These are phyloP conservation scores for Halichoerus grypus DNA, from an alignment of 2,113 vertebrate genomes.

Conservation along the genomic window DNA sequence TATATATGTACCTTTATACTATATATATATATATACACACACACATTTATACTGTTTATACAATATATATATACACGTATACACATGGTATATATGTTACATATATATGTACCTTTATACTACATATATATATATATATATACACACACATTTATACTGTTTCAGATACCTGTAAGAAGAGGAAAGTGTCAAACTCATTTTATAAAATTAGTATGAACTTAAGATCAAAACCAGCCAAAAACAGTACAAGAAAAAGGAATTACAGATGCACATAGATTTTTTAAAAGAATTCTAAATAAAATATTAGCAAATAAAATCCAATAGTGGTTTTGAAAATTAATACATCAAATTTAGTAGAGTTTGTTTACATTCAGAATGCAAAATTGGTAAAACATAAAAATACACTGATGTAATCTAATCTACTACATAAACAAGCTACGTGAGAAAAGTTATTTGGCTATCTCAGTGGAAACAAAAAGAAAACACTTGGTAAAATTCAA, in stretches of 20 bases:
- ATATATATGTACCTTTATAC: neutral
- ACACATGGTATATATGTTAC: neutral
- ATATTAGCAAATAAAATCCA: conserved; percentile 1
- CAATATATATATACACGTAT: neutral
- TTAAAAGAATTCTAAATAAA: neutral
- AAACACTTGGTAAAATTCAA: conserved; percentile 46
- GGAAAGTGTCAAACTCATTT: neutral
- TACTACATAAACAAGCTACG: neutral
- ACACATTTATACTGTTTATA: neutral
- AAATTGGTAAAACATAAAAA: conserved; percentile 33
- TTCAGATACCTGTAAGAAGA: neutral
- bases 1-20: neutral
- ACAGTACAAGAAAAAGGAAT: neutral
- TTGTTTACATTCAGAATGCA: neutral
- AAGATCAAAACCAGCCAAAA: neutral
- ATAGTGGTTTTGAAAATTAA: neutral
- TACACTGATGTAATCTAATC: neutral
- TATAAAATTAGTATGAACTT: conserved; percentile 1
- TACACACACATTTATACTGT: neutral
- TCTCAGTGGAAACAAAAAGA: neutral
- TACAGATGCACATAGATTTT: neutral
- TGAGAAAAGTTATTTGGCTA: neutral
- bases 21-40: neutral
- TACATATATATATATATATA: neutral
- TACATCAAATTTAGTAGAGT: neutral